These are phyloP conservation scores for Eonycteris spelaea DNA, from an alignment of 2,113 vertebrate genomes.

Conservation along the genomic window DNA sequence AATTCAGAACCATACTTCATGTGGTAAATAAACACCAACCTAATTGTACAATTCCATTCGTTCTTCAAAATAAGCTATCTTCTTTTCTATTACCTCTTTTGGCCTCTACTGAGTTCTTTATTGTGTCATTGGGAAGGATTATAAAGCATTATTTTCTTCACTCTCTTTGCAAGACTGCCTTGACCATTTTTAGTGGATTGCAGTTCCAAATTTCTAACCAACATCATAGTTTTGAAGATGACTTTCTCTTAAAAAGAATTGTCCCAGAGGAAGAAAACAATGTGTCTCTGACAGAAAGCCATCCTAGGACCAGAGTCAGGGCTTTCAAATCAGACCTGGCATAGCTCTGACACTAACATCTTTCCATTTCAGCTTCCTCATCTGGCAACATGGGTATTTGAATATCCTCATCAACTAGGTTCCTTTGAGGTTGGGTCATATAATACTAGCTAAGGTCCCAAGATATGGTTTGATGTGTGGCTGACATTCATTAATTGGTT, in stretches of 20 bases:
- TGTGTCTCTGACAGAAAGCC: neutral
- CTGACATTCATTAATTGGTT: neutral
- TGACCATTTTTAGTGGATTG: neutral
- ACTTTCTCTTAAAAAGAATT: neutral
- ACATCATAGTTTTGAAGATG: neutral
- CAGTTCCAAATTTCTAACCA: neutral
- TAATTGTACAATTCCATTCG: neutral
- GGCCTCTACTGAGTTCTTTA: neutral
- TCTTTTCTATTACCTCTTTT: neutral
- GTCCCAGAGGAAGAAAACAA: neutral
- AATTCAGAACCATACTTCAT: neutral
- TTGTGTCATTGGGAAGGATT: neutral
- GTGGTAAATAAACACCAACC: neutral
- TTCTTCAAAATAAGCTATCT: neutral
- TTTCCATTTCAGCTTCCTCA: neutral
- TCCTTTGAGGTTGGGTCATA: neutral
- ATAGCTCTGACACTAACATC: neutral
- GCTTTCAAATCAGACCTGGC: neutral
- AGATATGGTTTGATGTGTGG: neutral
- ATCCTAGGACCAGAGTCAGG: neutral
- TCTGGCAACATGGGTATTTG: neutral
- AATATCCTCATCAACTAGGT: neutral
- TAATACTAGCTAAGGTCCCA: neutral
- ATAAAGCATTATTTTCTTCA: neutral
- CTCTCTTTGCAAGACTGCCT: neutral